Evolutionary conservation across 2,888 invertebrate genomes (phyloP).

Genomic region (Drosophila suboccidentalis): DNA sequence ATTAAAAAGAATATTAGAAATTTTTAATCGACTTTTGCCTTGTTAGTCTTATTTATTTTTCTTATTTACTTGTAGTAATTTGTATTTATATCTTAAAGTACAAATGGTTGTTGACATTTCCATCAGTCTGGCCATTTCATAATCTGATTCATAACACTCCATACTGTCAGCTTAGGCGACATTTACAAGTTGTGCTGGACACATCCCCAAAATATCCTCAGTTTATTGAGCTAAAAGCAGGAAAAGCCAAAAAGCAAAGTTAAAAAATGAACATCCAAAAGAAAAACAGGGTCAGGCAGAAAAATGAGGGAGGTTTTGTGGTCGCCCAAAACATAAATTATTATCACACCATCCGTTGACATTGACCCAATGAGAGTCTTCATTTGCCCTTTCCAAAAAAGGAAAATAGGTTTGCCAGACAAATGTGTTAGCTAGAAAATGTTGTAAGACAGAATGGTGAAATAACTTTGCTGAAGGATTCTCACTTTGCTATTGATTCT

Average conservation of each 20-base stretch:
- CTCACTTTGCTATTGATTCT: slow-evolving; percentile 15
- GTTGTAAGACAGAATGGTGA: neutral
- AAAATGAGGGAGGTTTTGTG: slow-evolving; percentile 12
- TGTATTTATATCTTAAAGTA: neutral
- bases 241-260: slow-evolving; percentile 26
- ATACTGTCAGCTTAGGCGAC: slow-evolving; percentile 18
- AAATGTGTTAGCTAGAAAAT: slow-evolving; percentile 23
- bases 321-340: slow-evolving; percentile 44
- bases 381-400: neutral
- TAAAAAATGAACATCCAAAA: slow-evolving; percentile 25
- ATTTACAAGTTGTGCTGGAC: slow-evolving; percentile 13
- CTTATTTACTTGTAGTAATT: too few relatives aligned
- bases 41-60: neutral
- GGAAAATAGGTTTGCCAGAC: slow-evolving; percentile 15
- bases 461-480: slow-evolving; percentile 17
- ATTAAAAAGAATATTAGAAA: neutral
- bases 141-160: slow-evolving; percentile 22
- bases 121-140: slow-evolving; percentile 16
- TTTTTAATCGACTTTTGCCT: neutral
- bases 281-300: slow-evolving; percentile 20
- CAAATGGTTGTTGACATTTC: neutral
- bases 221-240: slow-evolving; percentile 11
- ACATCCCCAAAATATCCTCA: slow-evolving; percentile 9
- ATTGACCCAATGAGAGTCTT: slow-evolving; percentile 51
- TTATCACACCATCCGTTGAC: slow-evolving; percentile 49